Evolutionary conservation across 2,113 vertebrate genomes (phyloP), one percentile per base, ranked within the genome.

Genomic region (Sphaerodactylus townsendi): DNA sequence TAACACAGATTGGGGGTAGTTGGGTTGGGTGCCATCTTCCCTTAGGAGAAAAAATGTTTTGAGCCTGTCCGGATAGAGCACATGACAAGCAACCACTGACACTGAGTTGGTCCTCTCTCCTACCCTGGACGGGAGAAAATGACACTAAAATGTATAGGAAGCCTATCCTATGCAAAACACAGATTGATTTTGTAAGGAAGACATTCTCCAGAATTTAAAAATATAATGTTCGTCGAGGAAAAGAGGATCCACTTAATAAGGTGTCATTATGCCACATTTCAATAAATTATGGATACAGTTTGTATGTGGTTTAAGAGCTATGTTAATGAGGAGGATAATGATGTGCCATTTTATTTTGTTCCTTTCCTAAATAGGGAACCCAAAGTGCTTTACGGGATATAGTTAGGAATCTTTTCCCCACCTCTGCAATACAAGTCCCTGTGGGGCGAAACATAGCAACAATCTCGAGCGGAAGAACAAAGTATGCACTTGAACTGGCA

Each of bases 311-410:
- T 77, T 82, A 77, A 82, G 79, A 86, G 74, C 85, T 77, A 77
- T 65, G 65, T 82, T 82, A 86, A 82, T 82, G 73, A 82, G 72
- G 25, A 69, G 62, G 85, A 82, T 86, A 86, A 86, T 82, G 50
- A 82, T 77, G 73, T 82, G 66, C 53, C 73, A 82, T 77, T 50
- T 79, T 82, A 82, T 71, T 50, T n/a, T 48, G 53, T 72, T 77
- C 13, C 68, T 79, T 85, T 85, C 50, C 59, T 85, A 21, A 77
- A 70, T 35, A 78, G 71, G 53, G 50, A 78, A 71, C 39, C 75
- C 62, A 84, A 82, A 86, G n/a, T 70, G 56, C 79, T 76, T 77
- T 62, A 69, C 15, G n/a, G 41, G 33, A 62, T 82, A 33, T 65
- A 75, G 73, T 77, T 69, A 82, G 50, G 64, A 50, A 77, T 77